Evolutionary conservation across 2,888 invertebrate species (phyloP), one percentile per base, ranked within the genome.

Genomic region (Orchesella flavescens): DNA sequence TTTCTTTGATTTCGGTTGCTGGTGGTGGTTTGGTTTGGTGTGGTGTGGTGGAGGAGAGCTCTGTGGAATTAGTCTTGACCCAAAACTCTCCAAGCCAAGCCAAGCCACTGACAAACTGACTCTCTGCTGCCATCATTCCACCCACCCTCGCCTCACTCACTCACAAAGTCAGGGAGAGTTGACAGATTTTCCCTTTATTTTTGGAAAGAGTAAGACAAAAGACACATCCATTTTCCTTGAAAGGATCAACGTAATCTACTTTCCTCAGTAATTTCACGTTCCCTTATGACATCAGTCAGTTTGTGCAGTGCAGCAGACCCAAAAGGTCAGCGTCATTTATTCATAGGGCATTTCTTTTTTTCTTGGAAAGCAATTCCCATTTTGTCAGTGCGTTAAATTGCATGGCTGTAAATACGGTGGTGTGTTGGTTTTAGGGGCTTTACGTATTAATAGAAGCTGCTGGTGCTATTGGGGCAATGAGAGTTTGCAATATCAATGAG

Each of bases 391-490:
- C 34, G 34, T 34, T 34, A 34, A 34, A 34, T 2, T 34, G 34
- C 34, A 34, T 34, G 34, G 34, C 7, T 34, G 34, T 7, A 34
- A 34, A 34, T n/a, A n/a, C n/a, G n/a, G n/a, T n/a, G n/a, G n/a
- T n/a, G n/a, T n/a, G n/a, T n/a, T n/a, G n/a, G n/a, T n/a, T n/a
- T n/a, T 66, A 9, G 43, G 34, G 53, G n/a, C 53, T 53, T 53
- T 53, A 53, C 13, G 53, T 53, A 13, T 53, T 53, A n/a, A 53
- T n/a, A 10, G 43, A 4, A 7, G 24, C n/a, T 24, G 17, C n/a
- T 74, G 43, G n/a, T 21, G 24, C n/a, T 24, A 46, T 44, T 74
- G 74, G 74, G 74, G 74, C 74, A 73, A 73, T 73, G 44, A 34
- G 73, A 61, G 43, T 44, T 59, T 49, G 15, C 24, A 61, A 61